Conservation (phyloP, 2,888 invertebrate genomes). For the Bimastos eiseni region DNA sequence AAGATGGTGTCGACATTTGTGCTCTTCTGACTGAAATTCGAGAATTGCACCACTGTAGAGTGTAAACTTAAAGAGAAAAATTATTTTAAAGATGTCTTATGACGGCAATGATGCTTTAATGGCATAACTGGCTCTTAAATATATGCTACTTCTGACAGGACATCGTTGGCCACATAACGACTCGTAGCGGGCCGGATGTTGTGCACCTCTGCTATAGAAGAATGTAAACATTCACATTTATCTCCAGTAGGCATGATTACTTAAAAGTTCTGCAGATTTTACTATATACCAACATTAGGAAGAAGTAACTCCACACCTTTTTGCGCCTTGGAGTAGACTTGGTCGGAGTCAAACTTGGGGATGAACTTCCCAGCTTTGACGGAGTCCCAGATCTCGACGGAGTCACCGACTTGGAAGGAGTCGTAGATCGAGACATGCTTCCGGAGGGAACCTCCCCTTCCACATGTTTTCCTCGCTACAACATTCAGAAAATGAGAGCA, state of each 20-base stretch:
- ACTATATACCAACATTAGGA: neutral
- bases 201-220: too few species aligned
- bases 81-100: too few species aligned
- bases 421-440: conserved; percentile 15
- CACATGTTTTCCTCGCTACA: conserved; percentile 15
- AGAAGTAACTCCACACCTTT: neutral
- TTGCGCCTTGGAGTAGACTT: neutral
- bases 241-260: neutral
- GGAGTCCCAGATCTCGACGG: neutral
- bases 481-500: neutral
- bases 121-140: too few species aligned
- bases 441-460: conserved; percentile 23
- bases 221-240: neutral
- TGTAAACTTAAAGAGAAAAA: too few species aligned
- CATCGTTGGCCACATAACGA: too few species aligned
- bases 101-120: too few species aligned
- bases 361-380: neutral
- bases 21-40: too few species aligned
- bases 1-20: too few species aligned
- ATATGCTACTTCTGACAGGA: too few species aligned
- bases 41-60: too few species aligned
- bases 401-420: conserved; percentile 20
- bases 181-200: too few species aligned
- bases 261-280: neutral
- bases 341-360: neutral